phyloP scores from a whole-genome alignment of 2,888 invertebrate genomes.

The Griposia aprilina region DNA sequence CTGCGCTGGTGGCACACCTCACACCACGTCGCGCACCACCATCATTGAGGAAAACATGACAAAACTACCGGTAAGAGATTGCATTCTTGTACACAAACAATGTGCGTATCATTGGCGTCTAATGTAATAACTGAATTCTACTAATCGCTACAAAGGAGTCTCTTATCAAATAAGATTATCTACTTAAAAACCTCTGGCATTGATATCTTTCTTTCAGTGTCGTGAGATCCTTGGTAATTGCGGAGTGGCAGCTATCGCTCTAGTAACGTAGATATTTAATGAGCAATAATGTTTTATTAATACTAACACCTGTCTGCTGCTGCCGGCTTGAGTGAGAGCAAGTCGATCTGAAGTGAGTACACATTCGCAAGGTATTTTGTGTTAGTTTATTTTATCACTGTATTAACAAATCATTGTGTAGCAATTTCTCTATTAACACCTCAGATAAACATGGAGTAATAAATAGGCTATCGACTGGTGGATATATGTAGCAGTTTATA shows the following conservation, averaged over 20 bases:
- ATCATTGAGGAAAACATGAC: conserved; percentile 35
- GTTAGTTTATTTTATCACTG: conserved; percentile 56
- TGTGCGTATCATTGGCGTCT: conserved; percentile 58
- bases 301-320: conserved; percentile 13
- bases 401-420: conserved; percentile 57
- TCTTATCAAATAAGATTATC: conserved; percentile 88
- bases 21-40: background rate
- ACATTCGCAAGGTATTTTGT: conserved; percentile 48
- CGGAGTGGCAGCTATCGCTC: conserved; percentile 66
- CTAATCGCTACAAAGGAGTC: conserved; percentile 80
- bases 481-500: conserved; percentile 47
- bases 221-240: conserved; percentile 74
- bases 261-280: conserved; percentile 50
- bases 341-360: conserved; percentile 64
- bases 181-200: conserved; percentile 84
- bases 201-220: conserved; percentile 84
- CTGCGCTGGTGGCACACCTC: background rate
- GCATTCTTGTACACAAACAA: conserved; percentile 47
- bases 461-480: conserved; percentile 59
- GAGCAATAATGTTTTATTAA: conserved; percentile 56
- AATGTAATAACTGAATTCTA: conserved; percentile 77
- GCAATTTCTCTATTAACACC: conserved; percentile 61
- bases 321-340: conserved; percentile 27
- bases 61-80: conserved; percentile 34
- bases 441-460: conserved; percentile 55